These are phyloP conservation scores for Naja naja DNA, from an alignment of 2,113 vertebrate species.

Conservation along the genomic window DNA sequence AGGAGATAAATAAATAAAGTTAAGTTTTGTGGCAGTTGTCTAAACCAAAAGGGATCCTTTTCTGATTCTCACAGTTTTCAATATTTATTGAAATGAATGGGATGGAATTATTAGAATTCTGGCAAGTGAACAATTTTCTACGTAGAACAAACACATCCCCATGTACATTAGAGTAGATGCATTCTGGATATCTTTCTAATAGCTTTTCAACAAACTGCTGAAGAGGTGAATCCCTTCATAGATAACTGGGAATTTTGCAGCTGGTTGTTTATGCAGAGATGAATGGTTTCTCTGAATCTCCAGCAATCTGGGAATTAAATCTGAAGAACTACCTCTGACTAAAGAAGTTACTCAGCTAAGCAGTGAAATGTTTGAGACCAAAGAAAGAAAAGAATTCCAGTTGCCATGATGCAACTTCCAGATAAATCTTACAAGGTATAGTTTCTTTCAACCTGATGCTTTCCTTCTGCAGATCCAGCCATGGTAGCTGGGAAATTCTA, in stretches of 20 bases:
- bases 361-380: background rate
- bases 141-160: background rate
- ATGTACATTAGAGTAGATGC: background rate
- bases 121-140: background rate
- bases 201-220: background rate
- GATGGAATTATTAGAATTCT: background rate
- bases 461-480: background rate
- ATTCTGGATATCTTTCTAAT: background rate
- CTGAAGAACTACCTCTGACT: background rate
- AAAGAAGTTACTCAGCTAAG: background rate
- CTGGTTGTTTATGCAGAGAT: background rate
- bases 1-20: background rate
- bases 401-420: background rate
- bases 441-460: background rate
- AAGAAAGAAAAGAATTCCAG: background rate
- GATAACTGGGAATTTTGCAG: background rate
- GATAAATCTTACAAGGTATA: background rate
- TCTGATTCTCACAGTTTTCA: background rate
- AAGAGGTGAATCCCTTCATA: background rate
- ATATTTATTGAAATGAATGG: background rate
- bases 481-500: background rate
- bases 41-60: background rate
- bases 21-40: background rate
- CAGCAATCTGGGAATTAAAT: background rate
- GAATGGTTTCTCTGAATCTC: background rate